Evolutionary conservation across 1,140 invertebrate genomes (phyloP).

Genomic region (Polypedilum pembai): DNA sequence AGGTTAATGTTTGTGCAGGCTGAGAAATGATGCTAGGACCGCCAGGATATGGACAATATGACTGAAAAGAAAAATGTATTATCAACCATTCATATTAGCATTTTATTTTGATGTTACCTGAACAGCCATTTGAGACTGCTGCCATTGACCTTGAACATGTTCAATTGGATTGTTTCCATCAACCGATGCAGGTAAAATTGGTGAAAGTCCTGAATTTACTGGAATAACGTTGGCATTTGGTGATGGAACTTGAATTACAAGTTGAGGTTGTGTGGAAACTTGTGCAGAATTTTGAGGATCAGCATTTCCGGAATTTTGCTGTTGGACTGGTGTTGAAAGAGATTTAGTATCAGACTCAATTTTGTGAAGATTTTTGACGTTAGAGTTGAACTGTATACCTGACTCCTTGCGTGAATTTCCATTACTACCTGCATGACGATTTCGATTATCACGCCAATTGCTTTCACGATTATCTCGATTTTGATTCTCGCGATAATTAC

Average conservation of each 20-base stretch:
- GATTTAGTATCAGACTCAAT: neutral
- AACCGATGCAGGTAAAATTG: neutral
- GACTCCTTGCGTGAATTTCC: neutral
- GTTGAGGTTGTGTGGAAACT: neutral
- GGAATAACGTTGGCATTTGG: neutral
- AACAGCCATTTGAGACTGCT: neutral
- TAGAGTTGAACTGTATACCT: constrained; percentile 7
- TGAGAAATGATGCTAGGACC: neutral
- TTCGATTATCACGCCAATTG: neutral
- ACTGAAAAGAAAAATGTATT: no score
- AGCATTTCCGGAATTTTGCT: neutral
- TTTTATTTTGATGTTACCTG: neutral
- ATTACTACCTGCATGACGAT: neutral
- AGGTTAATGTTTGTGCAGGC: neutral
- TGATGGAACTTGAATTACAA: neutral
- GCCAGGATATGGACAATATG: neutral
- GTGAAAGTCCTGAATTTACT: neutral
- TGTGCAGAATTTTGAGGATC: neutral
- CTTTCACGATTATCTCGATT: neutral
- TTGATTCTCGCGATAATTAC: neutral
- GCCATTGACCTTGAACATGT: neutral
- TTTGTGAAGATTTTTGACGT: constrained; percentile 10
- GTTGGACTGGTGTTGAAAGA: neutral
- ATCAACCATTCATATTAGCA: no score
- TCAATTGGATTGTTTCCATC: neutral